phyloP scores from a whole-genome alignment of 2,797 vertebrate genomes.

The Margarornis squamiger region DNA sequence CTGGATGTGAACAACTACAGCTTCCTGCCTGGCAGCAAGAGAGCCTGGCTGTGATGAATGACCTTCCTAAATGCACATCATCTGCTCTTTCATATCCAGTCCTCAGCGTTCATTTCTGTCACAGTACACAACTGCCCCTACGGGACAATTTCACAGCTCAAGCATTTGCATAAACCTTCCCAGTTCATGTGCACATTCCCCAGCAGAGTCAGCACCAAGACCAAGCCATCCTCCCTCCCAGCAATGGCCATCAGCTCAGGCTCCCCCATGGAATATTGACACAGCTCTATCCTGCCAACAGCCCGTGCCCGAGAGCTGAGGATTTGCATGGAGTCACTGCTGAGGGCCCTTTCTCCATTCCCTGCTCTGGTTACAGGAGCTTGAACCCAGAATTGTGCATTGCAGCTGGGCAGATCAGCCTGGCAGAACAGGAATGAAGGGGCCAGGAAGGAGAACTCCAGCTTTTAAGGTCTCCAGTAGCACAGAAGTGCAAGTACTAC shows the following conservation, averaged over 20 bases:
- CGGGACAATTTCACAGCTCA: neutral
- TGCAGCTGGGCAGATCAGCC: neutral
- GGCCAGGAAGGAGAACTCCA: neutral
- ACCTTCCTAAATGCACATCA: neutral
- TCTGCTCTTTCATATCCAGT: neutral
- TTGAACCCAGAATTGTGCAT: fast-evolving
- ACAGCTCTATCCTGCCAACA: neutral
- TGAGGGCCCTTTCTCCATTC: neutral
- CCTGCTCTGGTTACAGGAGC: neutral
- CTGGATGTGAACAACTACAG: neutral
- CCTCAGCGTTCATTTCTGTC: neutral
- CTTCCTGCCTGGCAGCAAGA: neutral
- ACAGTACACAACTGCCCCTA: neutral
- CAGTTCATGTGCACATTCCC: neutral
- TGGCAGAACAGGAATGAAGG: neutral
- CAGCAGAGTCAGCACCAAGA: neutral
- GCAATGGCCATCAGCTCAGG: neutral
- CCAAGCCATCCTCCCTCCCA: neutral
- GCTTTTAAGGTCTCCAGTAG: neutral
- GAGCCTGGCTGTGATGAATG: neutral
- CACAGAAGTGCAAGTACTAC: neutral
- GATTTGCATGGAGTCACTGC: neutral
- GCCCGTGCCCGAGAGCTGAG: neutral
- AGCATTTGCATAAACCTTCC: neutral
- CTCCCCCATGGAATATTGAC: neutral